Conservation (phyloP, 2,113 vertebrate genomes). For the Dascyllus trimaculatus region DNA sequence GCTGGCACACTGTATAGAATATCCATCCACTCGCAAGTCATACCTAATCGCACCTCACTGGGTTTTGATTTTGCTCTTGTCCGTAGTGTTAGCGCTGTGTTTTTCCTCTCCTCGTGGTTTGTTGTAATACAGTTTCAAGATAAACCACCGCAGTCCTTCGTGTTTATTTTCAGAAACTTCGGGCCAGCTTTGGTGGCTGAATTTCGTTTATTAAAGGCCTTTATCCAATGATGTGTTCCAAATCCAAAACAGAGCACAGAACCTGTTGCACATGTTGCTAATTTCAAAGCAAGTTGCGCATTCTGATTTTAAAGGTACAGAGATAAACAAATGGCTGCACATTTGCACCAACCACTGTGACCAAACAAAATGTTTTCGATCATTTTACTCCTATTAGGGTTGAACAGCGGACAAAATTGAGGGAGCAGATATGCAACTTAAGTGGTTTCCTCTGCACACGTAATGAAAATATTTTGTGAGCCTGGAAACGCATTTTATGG, state of each 20-base stretch:
- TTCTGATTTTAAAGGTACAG: slow-evolving; percentile 27
- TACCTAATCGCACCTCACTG: slow-evolving; percentile 8
- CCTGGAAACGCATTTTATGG: slow-evolving; percentile 67
- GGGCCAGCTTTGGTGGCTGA: slow-evolving; percentile 17
- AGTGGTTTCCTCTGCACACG: slow-evolving; percentile 65
- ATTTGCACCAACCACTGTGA: slow-evolving; percentile 64
- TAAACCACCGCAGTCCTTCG: background rate
- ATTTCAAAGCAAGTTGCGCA: slow-evolving; percentile 7
- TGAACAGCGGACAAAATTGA: slow-evolving; percentile 44
- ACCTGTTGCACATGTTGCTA: slow-evolving; percentile 37
- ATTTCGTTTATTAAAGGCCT: slow-evolving; percentile 37
- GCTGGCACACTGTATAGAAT: slow-evolving; percentile 59
- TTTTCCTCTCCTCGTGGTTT: background rate
- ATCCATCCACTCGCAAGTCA: slow-evolving; percentile 34
- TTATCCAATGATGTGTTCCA: slow-evolving; percentile 33
- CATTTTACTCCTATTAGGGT: slow-evolving; percentile 63
- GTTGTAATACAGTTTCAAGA: slow-evolving; percentile 20
- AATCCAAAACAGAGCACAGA: slow-evolving; percentile 40
- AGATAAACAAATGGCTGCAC: slow-evolving; percentile 54
- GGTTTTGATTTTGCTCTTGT: slow-evolving; percentile 23
- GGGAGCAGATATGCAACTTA: slow-evolving; percentile 33
- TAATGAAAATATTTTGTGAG: slow-evolving; percentile 75
- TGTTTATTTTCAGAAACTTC: slow-evolving; percentile 40
- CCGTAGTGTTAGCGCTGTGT: background rate
- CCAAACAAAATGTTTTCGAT: slow-evolving; percentile 73